Percentiles rank a stretch among this genome's conserved stretches.
Evolutionary conservation across 2,113 vertebrate species (phyloP).

Genomic region (Cololabis saira): DNA sequence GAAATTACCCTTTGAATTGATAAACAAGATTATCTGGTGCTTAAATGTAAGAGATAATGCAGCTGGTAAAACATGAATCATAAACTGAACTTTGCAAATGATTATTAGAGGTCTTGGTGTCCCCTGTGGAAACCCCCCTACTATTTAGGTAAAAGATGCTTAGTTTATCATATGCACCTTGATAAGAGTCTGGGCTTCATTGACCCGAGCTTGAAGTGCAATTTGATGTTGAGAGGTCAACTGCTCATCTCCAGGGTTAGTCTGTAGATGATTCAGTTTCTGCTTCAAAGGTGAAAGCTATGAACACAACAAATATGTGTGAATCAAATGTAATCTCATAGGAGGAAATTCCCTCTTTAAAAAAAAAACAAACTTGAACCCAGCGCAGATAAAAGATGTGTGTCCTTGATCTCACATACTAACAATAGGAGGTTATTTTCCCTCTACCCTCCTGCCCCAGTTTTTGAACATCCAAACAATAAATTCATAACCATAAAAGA

Average conservation of each 20-base stretch:
- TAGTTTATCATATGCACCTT: conserved; percentile 66
- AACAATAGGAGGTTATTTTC: neutral
- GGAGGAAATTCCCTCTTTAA: conserved; percentile 4
- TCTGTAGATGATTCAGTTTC: conserved; percentile 70
- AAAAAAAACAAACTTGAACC: too few species aligned
- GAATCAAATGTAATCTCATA: too few species aligned
- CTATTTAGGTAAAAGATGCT: neutral
- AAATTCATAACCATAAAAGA: neutral
- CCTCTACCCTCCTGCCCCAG: neutral
- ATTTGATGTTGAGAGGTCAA: conserved; percentile 76
- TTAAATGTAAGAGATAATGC: neutral
- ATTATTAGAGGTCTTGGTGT: neutral
- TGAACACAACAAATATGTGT: conserved; percentile 2
- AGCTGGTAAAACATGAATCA: neutral
- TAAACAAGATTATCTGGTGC: neutral
- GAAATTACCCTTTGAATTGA: too few species aligned
- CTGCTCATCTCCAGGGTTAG: conserved; percentile 68
- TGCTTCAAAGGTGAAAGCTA: conserved; percentile 65
- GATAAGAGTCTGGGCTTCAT: conserved; percentile 71
- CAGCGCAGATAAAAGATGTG: too few species aligned
- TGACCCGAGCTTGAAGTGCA: conserved; percentile 76
- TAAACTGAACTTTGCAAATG: neutral
- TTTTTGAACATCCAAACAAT: neutral
- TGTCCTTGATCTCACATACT: too few species aligned
- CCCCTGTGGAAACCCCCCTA: neutral